These are phyloP conservation scores for Operophtera brumata DNA, from an alignment of 2,888 invertebrate species.

Conservation along the genomic window DNA sequence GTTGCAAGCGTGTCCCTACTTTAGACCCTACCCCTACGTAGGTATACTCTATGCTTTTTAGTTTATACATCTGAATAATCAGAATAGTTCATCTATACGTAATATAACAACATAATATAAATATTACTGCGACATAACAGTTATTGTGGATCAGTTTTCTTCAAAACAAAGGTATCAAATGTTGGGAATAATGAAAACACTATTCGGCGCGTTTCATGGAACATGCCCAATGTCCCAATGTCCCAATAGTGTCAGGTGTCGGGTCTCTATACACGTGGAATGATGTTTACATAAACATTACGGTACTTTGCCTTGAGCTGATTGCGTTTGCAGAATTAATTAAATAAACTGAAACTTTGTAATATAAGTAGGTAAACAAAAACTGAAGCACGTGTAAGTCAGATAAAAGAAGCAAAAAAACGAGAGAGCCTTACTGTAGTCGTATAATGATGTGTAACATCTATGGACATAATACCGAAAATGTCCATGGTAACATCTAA, in stretches of 20 bases:
- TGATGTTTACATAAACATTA: constrained; percentile 36
- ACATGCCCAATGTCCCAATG: background rate
- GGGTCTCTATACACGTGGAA: constrained; percentile 25
- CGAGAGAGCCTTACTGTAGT: too few relatives aligned
- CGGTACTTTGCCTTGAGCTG: background rate
- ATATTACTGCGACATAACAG: background rate
- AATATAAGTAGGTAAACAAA: background rate
- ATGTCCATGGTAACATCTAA: too few relatives aligned
- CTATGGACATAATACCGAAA: too few relatives aligned
- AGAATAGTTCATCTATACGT: too few relatives aligned
- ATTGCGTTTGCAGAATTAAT: background rate
- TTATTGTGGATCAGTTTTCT: constrained; percentile 13
- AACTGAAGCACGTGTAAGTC: too few relatives aligned
- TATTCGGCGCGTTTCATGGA: background rate
- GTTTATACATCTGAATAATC: too few relatives aligned
- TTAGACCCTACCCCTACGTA: too few relatives aligned
- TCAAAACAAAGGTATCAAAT: constrained; percentile 18
- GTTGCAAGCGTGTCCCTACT: too few relatives aligned
- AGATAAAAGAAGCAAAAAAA: too few relatives aligned
- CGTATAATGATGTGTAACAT: too few relatives aligned
- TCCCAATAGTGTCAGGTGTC: constrained; percentile 15
- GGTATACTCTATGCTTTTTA: too few relatives aligned
- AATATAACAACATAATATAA: too few relatives aligned
- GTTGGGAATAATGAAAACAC: constrained; percentile 3
- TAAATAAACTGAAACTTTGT: background rate